Base-by-base conservation (phyloP, 2,888 invertebrate genomes). In the Aricia artaxerxes region DNA sequence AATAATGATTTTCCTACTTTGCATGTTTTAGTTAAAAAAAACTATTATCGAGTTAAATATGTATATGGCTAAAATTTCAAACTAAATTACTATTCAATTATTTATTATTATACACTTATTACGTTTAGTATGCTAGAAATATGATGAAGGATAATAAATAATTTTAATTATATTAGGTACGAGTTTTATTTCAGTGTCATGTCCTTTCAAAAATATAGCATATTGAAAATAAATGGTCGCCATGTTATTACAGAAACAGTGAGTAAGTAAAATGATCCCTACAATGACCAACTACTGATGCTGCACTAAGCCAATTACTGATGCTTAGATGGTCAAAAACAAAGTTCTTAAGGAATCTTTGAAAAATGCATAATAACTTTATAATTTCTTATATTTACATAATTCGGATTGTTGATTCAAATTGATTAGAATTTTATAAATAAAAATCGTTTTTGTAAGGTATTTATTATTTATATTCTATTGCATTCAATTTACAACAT, bases 111-210 rank as follows among this genome's bases (percentile, higher is more conserved):
- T 94, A 94, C 94, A 95, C 93, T 94, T 94, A 94, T 95, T 95
- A 95, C 92, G 94, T 95, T 95, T 94, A 95, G 95, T 94, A 94
- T 94, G 94, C 94, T 95, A 95, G 95, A 93, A 92, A 93, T 95
- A 95, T 94, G 93, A 95, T 92, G 95, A 94, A 94, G 90, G 94
- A 95, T 95, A 95, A 95, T 95, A 95, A 95, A 95, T 95, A 95
- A 95, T 95, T 95, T 95, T 95, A 95, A 95, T 94, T 94, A 95
- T 95, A 95, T 93, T 93, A 94, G 87, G 88, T 86, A 82, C 81
- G 90, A 87, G 93, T 93, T 93, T 93, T 88, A 92, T 88, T 89
- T 86, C 6, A 1, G 5, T 44, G n/a, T 49, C 9, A n/a, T 7
- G 31, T 69, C 16, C 13, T 69, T 31, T 13, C 13, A 16, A 13